phyloP scores from a whole-genome alignment of 2,113 vertebrate species.

The Mirza zaza region DNA sequence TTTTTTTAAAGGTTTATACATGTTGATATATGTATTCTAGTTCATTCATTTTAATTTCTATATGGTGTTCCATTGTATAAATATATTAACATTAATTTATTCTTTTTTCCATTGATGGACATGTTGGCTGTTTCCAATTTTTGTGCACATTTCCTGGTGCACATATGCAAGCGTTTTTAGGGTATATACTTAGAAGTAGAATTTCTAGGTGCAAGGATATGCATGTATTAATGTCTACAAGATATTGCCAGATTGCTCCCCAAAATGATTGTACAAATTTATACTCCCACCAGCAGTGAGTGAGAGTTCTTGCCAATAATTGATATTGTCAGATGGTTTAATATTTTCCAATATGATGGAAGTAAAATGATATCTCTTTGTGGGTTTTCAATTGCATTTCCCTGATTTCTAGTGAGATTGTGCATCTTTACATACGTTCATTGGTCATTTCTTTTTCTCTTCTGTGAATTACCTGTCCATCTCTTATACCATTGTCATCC shows the following conservation, averaged over 20 bases:
- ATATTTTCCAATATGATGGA: conserved; percentile 61
- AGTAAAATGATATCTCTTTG: conserved; percentile 48
- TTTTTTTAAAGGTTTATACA: conserved; percentile 56
- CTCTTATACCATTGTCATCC: not conserved
- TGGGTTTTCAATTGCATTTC: conserved; percentile 61
- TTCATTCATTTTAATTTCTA: conserved; percentile 80
- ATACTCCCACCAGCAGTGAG: not conserved
- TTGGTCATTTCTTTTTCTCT: conserved; percentile 48
- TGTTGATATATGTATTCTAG: conserved; percentile 64
- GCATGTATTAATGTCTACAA: conserved; percentile 1
- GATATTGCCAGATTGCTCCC: conserved; percentile 43
- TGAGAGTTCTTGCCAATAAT: conserved; percentile 31
- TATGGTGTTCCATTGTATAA: conserved; percentile 66
- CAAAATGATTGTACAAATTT: conserved; percentile 51
- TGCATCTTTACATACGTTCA: not conserved
- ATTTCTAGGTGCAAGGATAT: conserved; percentile 62
- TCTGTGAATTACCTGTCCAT: conserved; percentile 1
- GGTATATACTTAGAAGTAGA: conserved; percentile 51
- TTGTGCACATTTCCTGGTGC: conserved; percentile 36
- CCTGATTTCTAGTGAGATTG: conserved; percentile 28
- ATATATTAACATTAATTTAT: conserved; percentile 52
- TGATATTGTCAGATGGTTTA: conserved; percentile 63
- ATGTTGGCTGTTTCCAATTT: conserved; percentile 48
- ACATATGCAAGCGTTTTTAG: conserved; percentile 51
- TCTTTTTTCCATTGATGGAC: conserved; percentile 56